Conservation (phyloP, 2,797 vertebrate species). For the Bradypodion pumilum region DNA sequence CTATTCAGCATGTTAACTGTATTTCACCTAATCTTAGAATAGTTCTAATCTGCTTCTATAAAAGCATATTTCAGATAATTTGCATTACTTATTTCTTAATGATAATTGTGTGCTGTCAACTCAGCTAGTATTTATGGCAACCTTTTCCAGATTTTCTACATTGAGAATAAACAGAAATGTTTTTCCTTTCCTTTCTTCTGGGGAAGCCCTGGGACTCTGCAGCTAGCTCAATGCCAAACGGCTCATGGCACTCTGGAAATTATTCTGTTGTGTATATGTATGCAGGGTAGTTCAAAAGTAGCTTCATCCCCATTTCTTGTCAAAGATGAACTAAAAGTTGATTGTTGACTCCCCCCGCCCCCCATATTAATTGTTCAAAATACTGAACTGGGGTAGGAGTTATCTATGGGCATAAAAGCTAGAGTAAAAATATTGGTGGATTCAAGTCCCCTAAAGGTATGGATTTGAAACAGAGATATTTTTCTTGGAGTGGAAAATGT, state of each 20-base stretch:
- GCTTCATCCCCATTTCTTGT: not conserved
- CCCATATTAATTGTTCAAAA: not conserved
- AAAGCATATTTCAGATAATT: not conserved
- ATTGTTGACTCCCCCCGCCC: not conserved
- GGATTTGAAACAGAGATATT: not conserved
- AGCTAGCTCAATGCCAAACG: too few species aligned
- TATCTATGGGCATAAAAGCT: not conserved
- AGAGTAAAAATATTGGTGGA: not conserved
- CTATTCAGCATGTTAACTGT: not conserved
- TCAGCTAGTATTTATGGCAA: too few species aligned
- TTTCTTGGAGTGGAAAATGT: not conserved
- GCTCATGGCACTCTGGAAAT: not conserved
- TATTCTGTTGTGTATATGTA: not conserved
- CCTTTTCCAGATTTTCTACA: too few species aligned
- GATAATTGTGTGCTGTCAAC: too few species aligned
- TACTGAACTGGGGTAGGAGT: not conserved
- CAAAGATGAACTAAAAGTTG: not conserved
- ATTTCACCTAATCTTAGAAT: not conserved
- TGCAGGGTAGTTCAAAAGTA: not conserved
- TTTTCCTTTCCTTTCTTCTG: too few species aligned
- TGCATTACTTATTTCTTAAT: too few species aligned
- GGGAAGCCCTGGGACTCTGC: too few species aligned
- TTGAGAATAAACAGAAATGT: too few species aligned
- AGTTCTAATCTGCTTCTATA: not conserved
- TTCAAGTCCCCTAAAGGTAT: not conserved